phyloP scores from a whole-genome alignment of 2,797 vertebrate genomes.

The Sciaenops ocellatus region DNA sequence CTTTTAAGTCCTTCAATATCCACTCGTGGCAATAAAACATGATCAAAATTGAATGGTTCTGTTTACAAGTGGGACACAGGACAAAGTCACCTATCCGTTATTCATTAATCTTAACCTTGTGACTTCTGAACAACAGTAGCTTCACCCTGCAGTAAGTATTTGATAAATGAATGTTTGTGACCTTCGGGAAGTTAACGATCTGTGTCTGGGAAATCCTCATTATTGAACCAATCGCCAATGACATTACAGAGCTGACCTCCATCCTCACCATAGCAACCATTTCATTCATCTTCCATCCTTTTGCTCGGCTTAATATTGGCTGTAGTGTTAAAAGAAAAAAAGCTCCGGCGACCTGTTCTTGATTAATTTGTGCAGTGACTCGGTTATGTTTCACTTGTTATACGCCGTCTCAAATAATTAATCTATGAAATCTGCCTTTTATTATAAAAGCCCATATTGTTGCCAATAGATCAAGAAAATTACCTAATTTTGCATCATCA shows the following conservation, averaged over 20 bases:
- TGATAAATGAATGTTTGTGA: background rate
- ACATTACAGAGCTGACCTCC: background rate
- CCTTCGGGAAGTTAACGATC: background rate
- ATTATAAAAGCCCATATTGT: background rate
- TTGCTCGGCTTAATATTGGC: background rate
- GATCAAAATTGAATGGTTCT: too few species aligned
- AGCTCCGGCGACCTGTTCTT: conserved; percentile 17
- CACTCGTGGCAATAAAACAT: too few species aligned
- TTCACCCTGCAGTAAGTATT: too few species aligned
- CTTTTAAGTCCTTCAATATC: too few species aligned
- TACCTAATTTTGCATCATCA: background rate
- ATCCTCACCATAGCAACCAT: background rate
- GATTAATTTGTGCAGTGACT: background rate
- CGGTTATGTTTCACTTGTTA: background rate
- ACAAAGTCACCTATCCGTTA: too few species aligned
- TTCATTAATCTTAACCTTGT: too few species aligned
- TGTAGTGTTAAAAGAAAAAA: background rate
- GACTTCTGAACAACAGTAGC: too few species aligned
- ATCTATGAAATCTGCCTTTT: background rate
- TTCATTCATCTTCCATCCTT: background rate
- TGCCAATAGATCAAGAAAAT: background rate
- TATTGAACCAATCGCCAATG: background rate
- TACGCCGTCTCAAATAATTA: background rate
- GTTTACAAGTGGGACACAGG: too few species aligned
- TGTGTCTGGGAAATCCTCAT: background rate